Conservation (phyloP, 1,140 invertebrate genomes). For the Eriosoma lanigerum region DNA sequence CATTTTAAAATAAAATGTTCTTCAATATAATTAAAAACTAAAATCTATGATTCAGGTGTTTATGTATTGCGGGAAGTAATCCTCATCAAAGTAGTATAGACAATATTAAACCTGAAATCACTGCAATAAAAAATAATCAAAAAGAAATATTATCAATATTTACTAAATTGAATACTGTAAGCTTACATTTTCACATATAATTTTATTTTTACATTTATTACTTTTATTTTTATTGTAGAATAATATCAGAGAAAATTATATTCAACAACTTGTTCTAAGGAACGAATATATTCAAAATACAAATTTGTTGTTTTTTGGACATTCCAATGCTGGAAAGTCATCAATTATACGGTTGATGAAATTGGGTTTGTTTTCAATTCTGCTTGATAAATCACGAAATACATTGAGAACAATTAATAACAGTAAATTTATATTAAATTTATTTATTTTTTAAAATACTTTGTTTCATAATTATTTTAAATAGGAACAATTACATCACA, state of each 20-base stretch:
- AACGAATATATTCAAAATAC: conserved; percentile 68
- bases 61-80: conserved; percentile 74
- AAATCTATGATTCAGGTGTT: conserved; percentile 60
- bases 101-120: conserved; percentile 78
- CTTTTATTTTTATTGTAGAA: conserved; percentile 58
- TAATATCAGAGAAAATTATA: conserved; percentile 64
- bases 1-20: conserved; percentile 19
- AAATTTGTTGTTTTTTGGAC: conserved; percentile 76
- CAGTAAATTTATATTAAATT: conserved; percentile 4
- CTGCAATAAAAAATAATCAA: conserved; percentile 77
- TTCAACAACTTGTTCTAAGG: conserved; percentile 71
- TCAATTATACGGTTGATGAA: conserved; percentile 64
- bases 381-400: conserved; percentile 39
- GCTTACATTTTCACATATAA: conserved; percentile 54
- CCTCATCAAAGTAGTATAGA: conserved; percentile 70
- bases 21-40: not conserved
- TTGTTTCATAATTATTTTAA: not conserved
- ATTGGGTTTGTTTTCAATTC: conserved; percentile 40
- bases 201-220: not conserved
- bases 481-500: conserved; percentile 8
- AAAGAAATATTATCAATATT: conserved; percentile 74
- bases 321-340: conserved; percentile 76
- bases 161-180: conserved; percentile 69
- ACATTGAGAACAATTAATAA: conserved; percentile 40
- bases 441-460: not conserved